Conservation (phyloP, 2,113 vertebrate species). For the Nothoprocta perdicaria region DNA sequence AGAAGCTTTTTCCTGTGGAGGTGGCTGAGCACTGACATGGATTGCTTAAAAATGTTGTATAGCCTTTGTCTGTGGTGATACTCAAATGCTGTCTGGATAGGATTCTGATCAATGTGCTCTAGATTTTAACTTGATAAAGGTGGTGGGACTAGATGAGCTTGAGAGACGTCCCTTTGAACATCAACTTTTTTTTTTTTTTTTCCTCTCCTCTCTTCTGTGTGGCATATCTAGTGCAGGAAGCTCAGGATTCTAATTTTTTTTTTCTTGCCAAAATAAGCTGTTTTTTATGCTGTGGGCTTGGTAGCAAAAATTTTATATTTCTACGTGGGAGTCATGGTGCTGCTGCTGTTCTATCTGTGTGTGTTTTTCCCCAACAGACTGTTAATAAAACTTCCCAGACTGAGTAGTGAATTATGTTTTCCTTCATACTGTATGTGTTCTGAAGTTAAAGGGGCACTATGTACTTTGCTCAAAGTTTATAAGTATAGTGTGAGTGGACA, state of each 20-base stretch:
- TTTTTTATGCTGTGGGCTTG: not conserved
- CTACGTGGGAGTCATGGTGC: rapidly evolving
- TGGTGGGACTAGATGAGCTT: too few relatives aligned
- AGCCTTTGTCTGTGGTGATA: too few relatives aligned
- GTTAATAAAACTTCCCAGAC: not conserved
- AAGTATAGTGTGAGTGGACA: rapidly evolving
- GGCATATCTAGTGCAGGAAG: too few relatives aligned
- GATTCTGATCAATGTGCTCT: too few relatives aligned
- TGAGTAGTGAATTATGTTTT: not conserved
- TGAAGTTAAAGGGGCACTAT: not conserved
- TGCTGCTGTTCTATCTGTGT: rapidly evolving
- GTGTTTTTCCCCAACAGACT: not conserved
- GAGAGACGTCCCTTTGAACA: too few relatives aligned
- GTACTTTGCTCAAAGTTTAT: not conserved
- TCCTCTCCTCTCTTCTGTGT: too few relatives aligned
- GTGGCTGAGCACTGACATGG: too few relatives aligned
- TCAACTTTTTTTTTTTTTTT: too few relatives aligned
- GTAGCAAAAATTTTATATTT: not conserved
- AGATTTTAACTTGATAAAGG: too few relatives aligned
- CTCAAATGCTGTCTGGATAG: too few relatives aligned
- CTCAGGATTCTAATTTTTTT: not conserved
- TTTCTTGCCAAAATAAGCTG: not conserved
- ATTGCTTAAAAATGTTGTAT: too few relatives aligned
- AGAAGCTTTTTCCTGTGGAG: too few relatives aligned
- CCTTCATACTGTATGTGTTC: not conserved